These are phyloP conservation scores for Rhineura floridana DNA, from an alignment of 2,113 vertebrate genomes.

Conservation along the genomic window DNA sequence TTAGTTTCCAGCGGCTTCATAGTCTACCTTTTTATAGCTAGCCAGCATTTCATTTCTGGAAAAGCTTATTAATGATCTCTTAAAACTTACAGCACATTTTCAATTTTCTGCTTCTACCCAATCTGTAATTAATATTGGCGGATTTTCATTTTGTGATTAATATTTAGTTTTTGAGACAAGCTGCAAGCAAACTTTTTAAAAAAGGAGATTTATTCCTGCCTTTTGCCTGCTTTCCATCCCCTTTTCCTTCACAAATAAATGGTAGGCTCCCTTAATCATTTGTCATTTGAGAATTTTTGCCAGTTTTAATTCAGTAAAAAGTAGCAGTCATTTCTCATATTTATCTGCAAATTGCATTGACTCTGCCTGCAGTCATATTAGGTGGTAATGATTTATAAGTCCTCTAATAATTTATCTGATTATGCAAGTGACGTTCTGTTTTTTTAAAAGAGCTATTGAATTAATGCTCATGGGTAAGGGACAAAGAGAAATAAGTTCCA, in stretches of 20 bases:
- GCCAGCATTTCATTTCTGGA: slow-evolving; percentile 10
- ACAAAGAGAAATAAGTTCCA: slow-evolving; percentile 70
- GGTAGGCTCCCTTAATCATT: slow-evolving; percentile 70
- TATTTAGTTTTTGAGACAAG: slow-evolving; percentile 48
- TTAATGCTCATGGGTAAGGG: slow-evolving; percentile 61
- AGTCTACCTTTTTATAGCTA: neutral
- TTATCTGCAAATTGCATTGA: slow-evolving; percentile 81
- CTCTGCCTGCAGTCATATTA: slow-evolving; percentile 79
- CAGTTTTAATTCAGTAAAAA: slow-evolving; percentile 80
- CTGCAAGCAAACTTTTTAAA: slow-evolving; percentile 50
- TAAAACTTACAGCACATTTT: slow-evolving; percentile 32
- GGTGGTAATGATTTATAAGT: slow-evolving; percentile 82
- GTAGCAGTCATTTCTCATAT: slow-evolving; percentile 78
- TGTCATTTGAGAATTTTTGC: slow-evolving; percentile 74
- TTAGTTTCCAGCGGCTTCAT: neutral
- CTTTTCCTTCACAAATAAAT: slow-evolving; percentile 72
- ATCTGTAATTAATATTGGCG: slow-evolving; percentile 64
- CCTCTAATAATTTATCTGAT: slow-evolving; percentile 81
- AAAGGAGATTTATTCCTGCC: slow-evolving; percentile 67
- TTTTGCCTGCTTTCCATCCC: slow-evolving; percentile 50
- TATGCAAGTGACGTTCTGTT: slow-evolving; percentile 74
- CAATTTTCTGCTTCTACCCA: slow-evolving; percentile 45
- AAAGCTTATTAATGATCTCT: slow-evolving; percentile 24
- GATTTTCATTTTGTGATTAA: slow-evolving; percentile 65
- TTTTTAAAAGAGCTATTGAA: slow-evolving; percentile 68